These are phyloP conservation scores for Macropus fuliginosus DNA, from an alignment of 2,797 vertebrate genomes.

Conservation along the genomic window DNA sequence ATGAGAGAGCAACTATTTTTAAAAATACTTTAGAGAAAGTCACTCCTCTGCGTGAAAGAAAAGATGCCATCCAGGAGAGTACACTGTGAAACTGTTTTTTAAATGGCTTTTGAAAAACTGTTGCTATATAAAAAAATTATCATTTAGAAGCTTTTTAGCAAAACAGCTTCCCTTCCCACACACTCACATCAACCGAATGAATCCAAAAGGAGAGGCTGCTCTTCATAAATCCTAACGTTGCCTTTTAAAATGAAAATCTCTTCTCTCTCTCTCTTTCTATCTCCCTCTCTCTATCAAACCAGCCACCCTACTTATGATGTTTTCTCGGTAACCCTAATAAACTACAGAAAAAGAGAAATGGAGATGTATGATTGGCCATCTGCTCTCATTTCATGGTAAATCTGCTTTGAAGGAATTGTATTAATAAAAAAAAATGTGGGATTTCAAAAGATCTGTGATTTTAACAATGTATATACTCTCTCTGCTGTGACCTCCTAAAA, in stretches of 20 bases:
- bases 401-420: background rate
- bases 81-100: slow-evolving; percentile 63
- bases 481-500: background rate
- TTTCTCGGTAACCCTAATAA: background rate
- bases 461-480: background rate
- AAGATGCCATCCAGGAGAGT: slow-evolving; percentile 61
- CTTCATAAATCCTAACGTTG: slow-evolving; percentile 46
- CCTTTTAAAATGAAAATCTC: background rate
- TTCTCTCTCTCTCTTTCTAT: background rate
- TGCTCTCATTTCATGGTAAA: background rate
- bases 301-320: background rate
- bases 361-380: background rate
- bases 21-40: slow-evolving; percentile 42
- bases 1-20: slow-evolving; percentile 45
- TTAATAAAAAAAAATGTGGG: background rate
- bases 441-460: background rate
- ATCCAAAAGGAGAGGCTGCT: slow-evolving; percentile 54
- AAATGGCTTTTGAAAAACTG: slow-evolving; percentile 66
- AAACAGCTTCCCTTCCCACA: slow-evolving; percentile 55
- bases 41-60: slow-evolving; percentile 51
- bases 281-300: background rate
- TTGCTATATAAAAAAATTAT: slow-evolving; percentile 59
- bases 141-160: slow-evolving; percentile 61
- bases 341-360: slow-evolving; percentile 2
- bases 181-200: slow-evolving; percentile 52